Evolutionary conservation across 2,113 vertebrate species (phyloP).

Genomic region (Panthera uncia): DNA sequence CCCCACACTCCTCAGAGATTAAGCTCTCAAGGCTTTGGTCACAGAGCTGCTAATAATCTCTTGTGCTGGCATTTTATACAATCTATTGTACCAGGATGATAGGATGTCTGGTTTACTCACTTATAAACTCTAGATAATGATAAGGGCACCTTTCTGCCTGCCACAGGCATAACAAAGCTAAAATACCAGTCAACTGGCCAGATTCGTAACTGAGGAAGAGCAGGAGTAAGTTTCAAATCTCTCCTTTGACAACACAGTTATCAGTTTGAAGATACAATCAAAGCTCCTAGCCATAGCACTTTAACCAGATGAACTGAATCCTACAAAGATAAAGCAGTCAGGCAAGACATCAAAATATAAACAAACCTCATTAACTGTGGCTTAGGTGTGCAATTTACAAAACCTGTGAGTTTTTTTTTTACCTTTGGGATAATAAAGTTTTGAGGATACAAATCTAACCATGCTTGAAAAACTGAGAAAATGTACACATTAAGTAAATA

Average conservation of each 20-base stretch:
- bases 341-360: neutral
- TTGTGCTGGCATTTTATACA: neutral
- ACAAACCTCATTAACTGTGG: neutral
- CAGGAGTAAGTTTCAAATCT: neutral
- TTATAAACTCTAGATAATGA: neutral
- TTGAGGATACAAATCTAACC: neutral
- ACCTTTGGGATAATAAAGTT: neutral
- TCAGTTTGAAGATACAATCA: neutral
- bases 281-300: neutral
- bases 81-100: neutral
- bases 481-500: neutral
- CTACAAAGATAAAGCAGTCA: neutral
- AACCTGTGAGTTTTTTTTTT: neutral
- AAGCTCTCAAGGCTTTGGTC: neutral
- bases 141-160: neutral
- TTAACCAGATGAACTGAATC: neutral
- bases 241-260: neutral
- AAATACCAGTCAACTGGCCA: neutral
- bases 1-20: neutral
- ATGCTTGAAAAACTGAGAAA: neutral
- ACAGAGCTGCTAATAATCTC: neutral
- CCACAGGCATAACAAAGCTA: neutral
- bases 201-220: neutral
- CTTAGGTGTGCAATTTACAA: neutral
- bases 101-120: neutral